Conservation (phyloP, 2,113 vertebrate species). For the Pachycephala philippinensis region DNA sequence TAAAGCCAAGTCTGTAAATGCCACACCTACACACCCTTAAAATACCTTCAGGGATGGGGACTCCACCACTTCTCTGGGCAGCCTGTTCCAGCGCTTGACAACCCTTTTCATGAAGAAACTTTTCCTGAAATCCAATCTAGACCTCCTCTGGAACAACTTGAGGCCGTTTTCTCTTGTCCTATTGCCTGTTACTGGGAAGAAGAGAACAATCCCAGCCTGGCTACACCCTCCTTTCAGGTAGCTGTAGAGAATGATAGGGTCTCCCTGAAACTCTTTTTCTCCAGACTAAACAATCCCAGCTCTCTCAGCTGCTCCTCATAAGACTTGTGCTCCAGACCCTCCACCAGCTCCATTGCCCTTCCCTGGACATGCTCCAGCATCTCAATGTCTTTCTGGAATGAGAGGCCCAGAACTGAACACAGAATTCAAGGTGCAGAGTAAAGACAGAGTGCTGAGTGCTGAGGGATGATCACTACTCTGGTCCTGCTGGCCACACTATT, state of each 20-base stretch:
- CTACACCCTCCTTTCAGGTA: neutral
- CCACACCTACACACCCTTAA: neutral
- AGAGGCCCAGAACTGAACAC: neutral
- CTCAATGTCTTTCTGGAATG: neutral
- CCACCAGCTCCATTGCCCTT: neutral
- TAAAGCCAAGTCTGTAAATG: neutral
- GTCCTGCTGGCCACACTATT: neutral
- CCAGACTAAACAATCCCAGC: neutral
- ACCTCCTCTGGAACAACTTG: neutral
- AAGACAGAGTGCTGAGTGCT: neutral
- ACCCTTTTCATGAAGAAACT: neutral
- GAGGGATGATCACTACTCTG: neutral
- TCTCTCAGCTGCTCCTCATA: neutral
- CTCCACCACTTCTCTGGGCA: neutral
- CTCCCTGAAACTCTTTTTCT: neutral
- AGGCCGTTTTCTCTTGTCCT: neutral
- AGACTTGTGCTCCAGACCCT: neutral
- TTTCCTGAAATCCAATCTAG: neutral
- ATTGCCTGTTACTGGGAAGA: neutral
- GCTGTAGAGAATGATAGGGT: neutral
- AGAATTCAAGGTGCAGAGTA: neutral
- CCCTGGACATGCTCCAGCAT: neutral
- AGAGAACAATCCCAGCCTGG: neutral
- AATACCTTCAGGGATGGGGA: neutral
- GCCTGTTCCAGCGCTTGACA: neutral